phyloP scores from a whole-genome alignment of 2,797 vertebrate genomes.

The Mustela erminea region DNA sequence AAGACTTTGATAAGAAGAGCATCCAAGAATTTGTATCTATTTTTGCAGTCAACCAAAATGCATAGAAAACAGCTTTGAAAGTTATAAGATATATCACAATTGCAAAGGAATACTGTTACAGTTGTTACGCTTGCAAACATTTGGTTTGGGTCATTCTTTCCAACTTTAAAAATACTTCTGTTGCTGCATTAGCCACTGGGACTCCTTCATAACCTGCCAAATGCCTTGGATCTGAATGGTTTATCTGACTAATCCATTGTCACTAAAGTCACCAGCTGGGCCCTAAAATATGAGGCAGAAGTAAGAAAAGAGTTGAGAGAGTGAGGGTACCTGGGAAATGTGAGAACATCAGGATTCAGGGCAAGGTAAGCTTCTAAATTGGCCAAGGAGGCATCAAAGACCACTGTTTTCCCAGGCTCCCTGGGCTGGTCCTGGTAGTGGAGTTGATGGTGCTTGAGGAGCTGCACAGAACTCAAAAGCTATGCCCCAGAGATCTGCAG shows the following conservation, averaged over 20 bases:
- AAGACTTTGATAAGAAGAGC: background rate
- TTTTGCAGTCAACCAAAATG: background rate
- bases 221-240: background rate
- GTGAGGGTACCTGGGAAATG: background rate
- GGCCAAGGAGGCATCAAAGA: background rate
- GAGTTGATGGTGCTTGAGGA: background rate
- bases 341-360: background rate
- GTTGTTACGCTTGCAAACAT: slow-evolving; percentile 8
- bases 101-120: background rate
- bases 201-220: background rate
- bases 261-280: background rate
- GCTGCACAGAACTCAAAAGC: background rate
- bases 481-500: background rate
- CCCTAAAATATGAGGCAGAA: background rate
- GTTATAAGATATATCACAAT: background rate
- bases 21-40: background rate
- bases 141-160: background rate
- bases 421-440: background rate
- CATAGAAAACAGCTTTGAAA: background rate
- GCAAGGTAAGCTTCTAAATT: background rate
- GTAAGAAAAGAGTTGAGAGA: background rate
- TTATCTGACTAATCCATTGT: background rate
- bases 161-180: slow-evolving; percentile 5
- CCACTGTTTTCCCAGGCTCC: background rate
- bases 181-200: background rate